These are phyloP conservation scores for Drosophila baimaii DNA, from an alignment of 1,140 invertebrate species.

Conservation along the genomic window DNA sequence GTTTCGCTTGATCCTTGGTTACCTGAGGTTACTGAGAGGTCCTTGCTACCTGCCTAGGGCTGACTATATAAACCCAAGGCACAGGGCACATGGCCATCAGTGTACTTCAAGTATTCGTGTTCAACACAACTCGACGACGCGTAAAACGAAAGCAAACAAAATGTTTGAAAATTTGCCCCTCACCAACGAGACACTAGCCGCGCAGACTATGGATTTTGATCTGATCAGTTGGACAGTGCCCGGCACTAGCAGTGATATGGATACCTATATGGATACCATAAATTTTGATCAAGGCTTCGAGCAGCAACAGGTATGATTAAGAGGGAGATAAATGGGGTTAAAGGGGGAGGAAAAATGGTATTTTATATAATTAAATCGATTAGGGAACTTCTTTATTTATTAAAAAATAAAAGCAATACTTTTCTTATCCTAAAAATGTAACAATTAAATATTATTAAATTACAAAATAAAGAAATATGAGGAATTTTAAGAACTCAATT, in stretches of 20 bases:
- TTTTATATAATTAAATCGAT: neutral
- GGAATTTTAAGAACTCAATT: neutral
- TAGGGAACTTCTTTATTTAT: neutral
- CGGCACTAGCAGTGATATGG: slow-evolving; percentile 10
- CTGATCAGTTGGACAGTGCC: slow-evolving; percentile 62
- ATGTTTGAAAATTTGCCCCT: slow-evolving; percentile 76
- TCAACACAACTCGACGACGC: slow-evolving; percentile 56
- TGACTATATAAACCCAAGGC: slow-evolving; percentile 58
- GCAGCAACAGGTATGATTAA: slow-evolving; percentile 46
- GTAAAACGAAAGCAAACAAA: slow-evolving; percentile 45
- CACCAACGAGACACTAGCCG: slow-evolving; percentile 67
- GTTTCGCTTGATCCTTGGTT: slow-evolving; percentile 13
- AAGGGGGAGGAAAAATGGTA: neutral
- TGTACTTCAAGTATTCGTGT: slow-evolving; percentile 75
- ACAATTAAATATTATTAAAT: neutral
- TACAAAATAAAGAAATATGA: neutral
- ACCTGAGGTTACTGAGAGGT: slow-evolving; percentile 7
- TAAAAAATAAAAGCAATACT: too few species aligned
- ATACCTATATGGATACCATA: slow-evolving; percentile 55
- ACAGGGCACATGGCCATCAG: slow-evolving; percentile 32
- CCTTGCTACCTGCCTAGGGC: slow-evolving; percentile 30
- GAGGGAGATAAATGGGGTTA: too few species aligned
- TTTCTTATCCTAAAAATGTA: neutral
- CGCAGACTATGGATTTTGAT: slow-evolving; percentile 76
- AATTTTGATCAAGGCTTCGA: slow-evolving; percentile 20